Percentiles rank a stretch among this genome's conserved stretches.
Evolutionary conservation across 1,140 invertebrate species (phyloP).

Genomic region (Drosophila suzukii): DNA sequence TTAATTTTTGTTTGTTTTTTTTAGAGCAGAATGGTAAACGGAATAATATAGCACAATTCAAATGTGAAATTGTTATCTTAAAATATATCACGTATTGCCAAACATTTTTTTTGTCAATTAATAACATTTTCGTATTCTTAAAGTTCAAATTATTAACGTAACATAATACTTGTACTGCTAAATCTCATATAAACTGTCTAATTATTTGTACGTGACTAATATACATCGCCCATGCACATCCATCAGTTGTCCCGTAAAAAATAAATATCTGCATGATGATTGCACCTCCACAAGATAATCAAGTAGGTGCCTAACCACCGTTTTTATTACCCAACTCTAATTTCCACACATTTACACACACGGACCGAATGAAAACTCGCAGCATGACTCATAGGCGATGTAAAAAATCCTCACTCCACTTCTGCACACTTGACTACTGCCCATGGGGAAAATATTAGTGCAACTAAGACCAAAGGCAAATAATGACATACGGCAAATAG

Average conservation of each 20-base stretch:
- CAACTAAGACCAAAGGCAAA: constrained; percentile 76
- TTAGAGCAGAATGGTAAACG: too few species aligned
- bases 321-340: constrained; percentile 58
- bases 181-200: too few species aligned
- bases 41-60: too few species aligned
- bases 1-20: too few species aligned
- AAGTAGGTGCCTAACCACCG: constrained; percentile 44
- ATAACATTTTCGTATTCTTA: too few species aligned
- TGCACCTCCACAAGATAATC: constrained; percentile 32
- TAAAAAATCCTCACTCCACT: constrained; percentile 17
- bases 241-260: constrained; percentile 20
- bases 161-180: too few species aligned
- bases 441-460: constrained; percentile 73
- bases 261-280: constrained; percentile 13
- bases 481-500: constrained; percentile 73
- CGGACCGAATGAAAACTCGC: constrained; percentile 29
- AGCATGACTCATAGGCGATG: constrained; percentile 63
- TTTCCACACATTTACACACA: constrained; percentile 63
- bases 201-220: constrained; percentile 18
- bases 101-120: background rate
- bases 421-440: constrained; percentile 63
- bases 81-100: background rate
- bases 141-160: too few species aligned
- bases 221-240: constrained; percentile 1
- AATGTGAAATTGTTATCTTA: background rate